A percentile compares a stretch with the other conserved stretches of the same genome.
Conservation (phyloP, 1,140 invertebrate genomes). For the Sinonovacula constricta region DNA sequence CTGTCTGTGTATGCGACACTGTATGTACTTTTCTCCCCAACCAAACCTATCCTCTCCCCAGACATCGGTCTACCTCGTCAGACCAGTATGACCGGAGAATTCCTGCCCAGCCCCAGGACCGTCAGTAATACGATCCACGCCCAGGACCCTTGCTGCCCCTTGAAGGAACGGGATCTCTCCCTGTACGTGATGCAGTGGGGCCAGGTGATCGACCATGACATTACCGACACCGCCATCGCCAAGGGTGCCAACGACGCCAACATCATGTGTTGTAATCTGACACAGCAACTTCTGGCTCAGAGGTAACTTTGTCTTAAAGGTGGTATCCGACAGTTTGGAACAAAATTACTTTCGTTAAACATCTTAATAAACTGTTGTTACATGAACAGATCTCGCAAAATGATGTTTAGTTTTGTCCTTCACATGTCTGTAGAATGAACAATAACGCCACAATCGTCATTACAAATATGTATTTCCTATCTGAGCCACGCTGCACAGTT, state of each 20-base stretch:
- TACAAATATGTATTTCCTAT: too few species aligned
- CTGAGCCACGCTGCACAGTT: too few species aligned
- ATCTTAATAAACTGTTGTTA: too few species aligned
- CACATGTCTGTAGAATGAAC: too few species aligned
- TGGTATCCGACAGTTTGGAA: too few species aligned
- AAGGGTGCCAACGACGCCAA: constrained; percentile 67
- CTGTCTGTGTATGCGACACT: too few species aligned
- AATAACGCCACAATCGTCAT: too few species aligned
- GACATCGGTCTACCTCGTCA: constrained; percentile 39
- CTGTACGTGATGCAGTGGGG: constrained; percentile 50
- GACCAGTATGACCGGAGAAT: constrained; percentile 45
- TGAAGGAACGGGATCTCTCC: constrained; percentile 31
- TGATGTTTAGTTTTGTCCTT: too few species aligned
- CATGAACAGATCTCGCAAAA: too few species aligned
- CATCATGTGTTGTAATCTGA: constrained; percentile 48
- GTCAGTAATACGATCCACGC: constrained; percentile 44
- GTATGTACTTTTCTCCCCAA: too few species aligned
- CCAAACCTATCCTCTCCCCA: neutral
- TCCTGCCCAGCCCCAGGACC: constrained; percentile 47
- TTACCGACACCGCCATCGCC: constrained; percentile 46
- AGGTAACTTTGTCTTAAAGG: too few species aligned
- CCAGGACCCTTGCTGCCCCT: constrained; percentile 46
- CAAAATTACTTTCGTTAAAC: too few species aligned
- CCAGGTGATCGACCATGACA: constrained; percentile 53
- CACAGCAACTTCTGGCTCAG: constrained; percentile 21